Percentiles rank a stretch among this genome's conserved stretches.
Conservation (phyloP, 2,888 invertebrate species). For the Abrostola tripartita region DNA sequence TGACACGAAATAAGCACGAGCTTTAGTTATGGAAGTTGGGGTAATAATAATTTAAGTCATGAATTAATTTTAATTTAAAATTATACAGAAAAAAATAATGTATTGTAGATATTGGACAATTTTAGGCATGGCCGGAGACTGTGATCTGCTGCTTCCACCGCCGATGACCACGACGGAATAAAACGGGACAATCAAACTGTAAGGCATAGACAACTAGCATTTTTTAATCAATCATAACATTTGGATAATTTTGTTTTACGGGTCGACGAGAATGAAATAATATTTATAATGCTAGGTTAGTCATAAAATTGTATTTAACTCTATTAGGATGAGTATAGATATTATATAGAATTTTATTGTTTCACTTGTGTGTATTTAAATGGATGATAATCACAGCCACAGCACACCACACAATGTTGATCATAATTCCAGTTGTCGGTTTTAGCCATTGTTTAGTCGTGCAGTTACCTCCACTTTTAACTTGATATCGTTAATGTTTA, state of each 20-base stretch:
- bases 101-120: slow-evolving; percentile 57
- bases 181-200: slow-evolving; percentile 42
- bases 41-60: slow-evolving; percentile 4
- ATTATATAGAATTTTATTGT: slow-evolving; percentile 29
- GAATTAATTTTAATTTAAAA: slow-evolving; percentile 17
- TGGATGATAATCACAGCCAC: slow-evolving; percentile 9
- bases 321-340: slow-evolving; percentile 20
- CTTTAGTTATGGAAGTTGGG: slow-evolving; percentile 12
- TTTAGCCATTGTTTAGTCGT: slow-evolving; percentile 11
- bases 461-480: slow-evolving; percentile 32
- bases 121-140: slow-evolving; percentile 60
- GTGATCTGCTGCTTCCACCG: slow-evolving; percentile 49
- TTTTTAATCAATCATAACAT: slow-evolving; percentile 41
- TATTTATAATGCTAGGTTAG: slow-evolving; percentile 51
- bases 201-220: slow-evolving; percentile 35
- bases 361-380: slow-evolving; percentile 18
- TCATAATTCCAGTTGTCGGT: slow-evolving; percentile 18
- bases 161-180: slow-evolving; percentile 43
- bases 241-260: slow-evolving; percentile 35
- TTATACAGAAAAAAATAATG: slow-evolving; percentile 44
- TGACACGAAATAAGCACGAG: slow-evolving; percentile 36
- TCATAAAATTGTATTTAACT: slow-evolving; percentile 45
- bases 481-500: slow-evolving; percentile 35
- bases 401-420: slow-evolving; percentile 3
- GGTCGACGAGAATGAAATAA: slow-evolving; percentile 44